Base-by-base conservation (phyloP, 2,888 invertebrate species). In the Punctoribates punctum region DNA sequence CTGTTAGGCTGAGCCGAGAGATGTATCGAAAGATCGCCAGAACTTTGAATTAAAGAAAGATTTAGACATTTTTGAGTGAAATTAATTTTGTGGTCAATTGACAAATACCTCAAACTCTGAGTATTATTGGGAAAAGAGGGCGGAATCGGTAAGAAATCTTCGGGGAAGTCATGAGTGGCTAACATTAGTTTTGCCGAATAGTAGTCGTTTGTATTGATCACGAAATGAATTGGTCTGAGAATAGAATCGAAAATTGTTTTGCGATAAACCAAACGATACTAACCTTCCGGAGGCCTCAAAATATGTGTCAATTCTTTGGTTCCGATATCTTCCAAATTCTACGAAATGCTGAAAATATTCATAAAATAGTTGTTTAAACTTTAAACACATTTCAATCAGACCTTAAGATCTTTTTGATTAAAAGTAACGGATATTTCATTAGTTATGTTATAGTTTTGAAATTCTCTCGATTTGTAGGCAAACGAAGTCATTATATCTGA, bases 161-260 rank as follows among this genome's bases (percentile, higher is more conserved):
- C 75, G 13, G 46, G 70, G 23, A 75, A 75, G 51, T 75, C 75
- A 46, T 67, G 67, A 8, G 75, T 75, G 17, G 75, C 48, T 23
- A 67, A 34, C 1, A 75, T 54, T 8, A 75, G 1, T 67, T 70
- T 65, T n/a, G 67, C 65, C 8, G 42, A 46, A 51, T 42, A 75
- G 17, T 20, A 17, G 4, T 62, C 70, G 25, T 46, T 48, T 9
- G 46, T 25, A 17, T 51, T 25, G 25, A 48, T 9, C 9, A 2
- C 9, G 23, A 75, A 72, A 34, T 72, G 70, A 46, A 75, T 75
- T 1, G 75, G 75, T 34, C 75, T 46, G 29, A 6, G 72, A 54
- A 25, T 17, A 1, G 17, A 70, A 1, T 34, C 9, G 23, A 34
- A 20, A 9, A 65, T 17, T 27, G 25, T 57, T 57, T 62, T 25